phyloP scores from a whole-genome alignment of 2,113 vertebrate genomes.

The Oreochromis tanganicae region DNA sequence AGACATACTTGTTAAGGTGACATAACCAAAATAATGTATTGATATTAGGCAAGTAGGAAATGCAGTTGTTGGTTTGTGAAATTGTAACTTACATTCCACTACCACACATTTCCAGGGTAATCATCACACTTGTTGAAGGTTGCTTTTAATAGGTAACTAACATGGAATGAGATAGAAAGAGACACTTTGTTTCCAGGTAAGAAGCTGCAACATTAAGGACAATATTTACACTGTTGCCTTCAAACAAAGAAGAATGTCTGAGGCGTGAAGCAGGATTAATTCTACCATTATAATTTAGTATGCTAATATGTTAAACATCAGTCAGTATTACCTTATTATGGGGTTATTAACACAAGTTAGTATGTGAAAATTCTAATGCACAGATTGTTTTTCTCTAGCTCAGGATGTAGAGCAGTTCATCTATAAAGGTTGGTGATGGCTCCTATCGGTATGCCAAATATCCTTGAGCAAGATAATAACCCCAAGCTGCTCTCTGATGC shows the following conservation, averaged over 20 bases:
- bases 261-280: neutral
- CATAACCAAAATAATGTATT: neutral
- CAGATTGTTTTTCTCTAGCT: neutral
- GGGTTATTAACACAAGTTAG: neutral
- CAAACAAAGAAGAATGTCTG: neutral
- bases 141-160: neutral
- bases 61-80: neutral
- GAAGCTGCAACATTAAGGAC: neutral
- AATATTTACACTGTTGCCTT: neutral
- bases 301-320: neutral
- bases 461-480: neutral
- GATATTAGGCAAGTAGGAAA: neutral
- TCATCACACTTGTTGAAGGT: neutral
- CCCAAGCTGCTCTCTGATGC: neutral
- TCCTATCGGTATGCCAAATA: neutral
- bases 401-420: neutral
- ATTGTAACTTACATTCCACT: neutral
- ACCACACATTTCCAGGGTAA: neutral
- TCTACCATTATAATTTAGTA: neutral
- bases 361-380: neutral
- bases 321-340: neutral
- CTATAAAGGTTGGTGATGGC: neutral
- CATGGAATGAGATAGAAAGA: neutral
- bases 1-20: neutral
- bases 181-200: neutral